Conservation (phyloP, 2,797 vertebrate genomes). For the Cryptoblepharus egeriae region DNA sequence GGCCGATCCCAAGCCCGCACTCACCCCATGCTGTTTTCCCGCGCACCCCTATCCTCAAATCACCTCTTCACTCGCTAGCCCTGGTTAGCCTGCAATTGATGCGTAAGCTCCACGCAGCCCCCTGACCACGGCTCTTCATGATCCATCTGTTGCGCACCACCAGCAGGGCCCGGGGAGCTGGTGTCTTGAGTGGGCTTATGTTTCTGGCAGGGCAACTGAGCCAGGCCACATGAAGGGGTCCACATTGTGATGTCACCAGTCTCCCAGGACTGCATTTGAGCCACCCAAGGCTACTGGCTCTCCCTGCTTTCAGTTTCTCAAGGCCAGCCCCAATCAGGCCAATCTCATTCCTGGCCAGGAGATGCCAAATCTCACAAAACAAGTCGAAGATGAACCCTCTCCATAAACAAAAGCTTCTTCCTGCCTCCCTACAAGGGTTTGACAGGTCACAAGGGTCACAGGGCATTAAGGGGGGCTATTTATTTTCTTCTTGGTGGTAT, state of each 20-base stretch:
- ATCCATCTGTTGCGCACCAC: neutral
- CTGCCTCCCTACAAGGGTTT: too few species aligned
- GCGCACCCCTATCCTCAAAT: neutral
- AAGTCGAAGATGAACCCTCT: fast-evolving
- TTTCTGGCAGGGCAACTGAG: neutral
- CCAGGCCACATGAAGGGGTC: neutral
- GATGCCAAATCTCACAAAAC: neutral
- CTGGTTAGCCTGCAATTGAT: neutral
- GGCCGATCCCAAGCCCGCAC: neutral
- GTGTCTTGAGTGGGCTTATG: neutral
- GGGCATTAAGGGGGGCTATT: neutral
- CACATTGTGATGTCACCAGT: constrained; percentile 37
- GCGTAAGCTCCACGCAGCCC: neutral
- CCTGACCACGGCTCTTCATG: constrained; percentile 11
- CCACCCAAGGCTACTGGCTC: too few species aligned
- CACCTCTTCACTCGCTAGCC: neutral
- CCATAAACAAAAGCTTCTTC: neutral
- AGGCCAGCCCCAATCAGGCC: fast-evolving
- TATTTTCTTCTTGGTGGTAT: neutral
- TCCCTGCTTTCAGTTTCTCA: neutral
- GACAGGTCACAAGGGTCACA: neutral
- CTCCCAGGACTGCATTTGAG: neutral
- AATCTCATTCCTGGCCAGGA: neutral
- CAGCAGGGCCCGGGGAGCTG: neutral
- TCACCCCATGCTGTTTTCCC: neutral